These are phyloP conservation scores for Macrophya alboannulata DNA, from an alignment of 2,888 invertebrate genomes.

Conservation along the genomic window DNA sequence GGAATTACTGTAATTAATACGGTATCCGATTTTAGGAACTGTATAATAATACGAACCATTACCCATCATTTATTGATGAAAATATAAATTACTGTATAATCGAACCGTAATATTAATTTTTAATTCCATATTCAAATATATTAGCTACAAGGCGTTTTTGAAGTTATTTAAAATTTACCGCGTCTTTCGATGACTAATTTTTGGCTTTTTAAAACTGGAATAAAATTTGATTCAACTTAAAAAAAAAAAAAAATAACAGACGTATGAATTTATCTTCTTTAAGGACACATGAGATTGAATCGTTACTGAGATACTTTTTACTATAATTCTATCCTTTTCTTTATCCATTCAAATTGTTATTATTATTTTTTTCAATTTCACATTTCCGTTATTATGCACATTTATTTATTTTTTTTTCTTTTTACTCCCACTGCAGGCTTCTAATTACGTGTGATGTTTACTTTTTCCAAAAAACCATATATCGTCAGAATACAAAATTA, in stretches of 20 bases:
- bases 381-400: neutral
- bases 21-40: conserved; percentile 37
- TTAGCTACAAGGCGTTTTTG: neutral
- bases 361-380: neutral
- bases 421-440: neutral
- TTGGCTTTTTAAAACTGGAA: conserved; percentile 10
- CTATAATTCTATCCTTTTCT: neutral
- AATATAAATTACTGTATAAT: conserved; percentile 26
- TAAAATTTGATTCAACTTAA: conserved; percentile 13
- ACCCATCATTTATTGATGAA: conserved; percentile 1
- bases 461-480: neutral
- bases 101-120: neutral
- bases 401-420: too few species aligned
- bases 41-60: conserved; percentile 24
- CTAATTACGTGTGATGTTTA: neutral
- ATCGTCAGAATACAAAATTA: neutral
- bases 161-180: neutral
- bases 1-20: neutral
- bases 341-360: neutral
- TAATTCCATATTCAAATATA: neutral
- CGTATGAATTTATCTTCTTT: neutral
- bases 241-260: neutral
- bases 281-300: neutral
- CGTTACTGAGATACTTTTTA: neutral
- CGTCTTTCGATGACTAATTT: neutral